A percentile compares a stretch with the other conserved stretches of the same genome.
phyloP scores from a whole-genome alignment of 2,797 vertebrate genomes.

The Poecilia gillii region DNA sequence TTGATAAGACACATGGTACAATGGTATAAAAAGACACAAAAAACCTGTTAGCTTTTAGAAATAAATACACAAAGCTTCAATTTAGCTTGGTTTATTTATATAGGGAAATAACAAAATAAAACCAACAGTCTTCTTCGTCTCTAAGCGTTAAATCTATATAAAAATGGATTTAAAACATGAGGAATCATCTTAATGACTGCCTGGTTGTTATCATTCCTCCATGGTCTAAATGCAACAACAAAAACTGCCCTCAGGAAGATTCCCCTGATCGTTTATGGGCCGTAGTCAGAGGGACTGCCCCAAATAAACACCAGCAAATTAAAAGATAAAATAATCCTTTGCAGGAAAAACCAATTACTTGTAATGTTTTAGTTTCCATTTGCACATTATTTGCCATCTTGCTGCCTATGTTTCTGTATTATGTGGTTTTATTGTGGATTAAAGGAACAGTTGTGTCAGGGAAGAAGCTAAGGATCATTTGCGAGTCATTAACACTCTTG shows the following conservation, averaged over 20 bases:
- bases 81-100: neutral
- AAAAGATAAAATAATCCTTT: neutral
- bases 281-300: neutral
- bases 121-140: neutral
- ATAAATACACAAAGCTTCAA: neutral
- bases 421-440: slow-evolving; percentile 2
- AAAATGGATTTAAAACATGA: neutral
- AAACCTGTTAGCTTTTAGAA: neutral
- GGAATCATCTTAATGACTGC: neutral
- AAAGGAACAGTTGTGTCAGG: neutral
- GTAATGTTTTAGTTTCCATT: neutral
- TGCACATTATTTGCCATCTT: neutral
- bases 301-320: slow-evolving; percentile 6
- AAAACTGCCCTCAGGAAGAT: neutral
- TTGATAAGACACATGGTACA: neutral
- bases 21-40: neutral
- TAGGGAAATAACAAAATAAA: neutral
- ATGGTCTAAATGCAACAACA: neutral
- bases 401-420: neutral
- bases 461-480: neutral
- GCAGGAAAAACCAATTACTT: neutral
- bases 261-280: neutral
- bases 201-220: neutral
- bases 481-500: neutral
- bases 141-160: neutral